Evolutionary conservation across 2,797 vertebrate genomes (phyloP).

Genomic region (Diglossa cyanea): DNA sequence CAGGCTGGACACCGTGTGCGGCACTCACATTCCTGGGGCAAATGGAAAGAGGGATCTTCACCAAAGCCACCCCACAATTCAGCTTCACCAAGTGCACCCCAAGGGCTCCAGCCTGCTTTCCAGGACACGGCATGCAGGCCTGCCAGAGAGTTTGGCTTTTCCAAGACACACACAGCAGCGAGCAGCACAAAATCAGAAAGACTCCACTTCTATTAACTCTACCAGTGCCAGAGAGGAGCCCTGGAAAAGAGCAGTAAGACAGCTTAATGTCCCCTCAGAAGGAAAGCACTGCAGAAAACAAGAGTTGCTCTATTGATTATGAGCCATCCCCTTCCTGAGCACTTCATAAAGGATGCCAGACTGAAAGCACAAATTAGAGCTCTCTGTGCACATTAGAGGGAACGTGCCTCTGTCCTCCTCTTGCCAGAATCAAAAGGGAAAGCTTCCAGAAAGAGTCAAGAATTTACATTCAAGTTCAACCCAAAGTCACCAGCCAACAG

Average conservation of each 20-base stretch:
- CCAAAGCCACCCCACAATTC: background rate
- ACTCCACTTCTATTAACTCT: slow-evolving; percentile 29
- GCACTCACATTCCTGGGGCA: background rate
- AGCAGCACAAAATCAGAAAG: slow-evolving; percentile 10
- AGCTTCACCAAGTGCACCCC: background rate
- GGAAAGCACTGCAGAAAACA: background rate
- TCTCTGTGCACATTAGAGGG: background rate
- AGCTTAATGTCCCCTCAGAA: background rate
- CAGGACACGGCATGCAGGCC: background rate
- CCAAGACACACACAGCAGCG: background rate
- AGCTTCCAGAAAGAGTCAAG: slow-evolving; percentile 29
- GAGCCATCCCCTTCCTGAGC: background rate
- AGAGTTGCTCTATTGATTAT: background rate
- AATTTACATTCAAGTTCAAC: slow-evolving; percentile 59
- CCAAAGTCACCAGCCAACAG: slow-evolving; percentile 53
- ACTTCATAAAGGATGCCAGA: background rate
- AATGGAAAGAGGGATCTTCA: background rate
- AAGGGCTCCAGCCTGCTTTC: slow-evolving; percentile 14
- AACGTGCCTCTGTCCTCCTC: background rate
- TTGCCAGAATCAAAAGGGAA: slow-evolving; percentile 34
- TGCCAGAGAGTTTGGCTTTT: background rate
- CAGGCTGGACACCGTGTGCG: background rate
- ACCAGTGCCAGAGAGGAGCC: background rate
- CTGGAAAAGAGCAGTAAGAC: background rate
- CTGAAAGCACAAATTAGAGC: slow-evolving; percentile 15